Conservation (phyloP, 2,888 invertebrate genomes). For the Xanthorhoe designata region DNA sequence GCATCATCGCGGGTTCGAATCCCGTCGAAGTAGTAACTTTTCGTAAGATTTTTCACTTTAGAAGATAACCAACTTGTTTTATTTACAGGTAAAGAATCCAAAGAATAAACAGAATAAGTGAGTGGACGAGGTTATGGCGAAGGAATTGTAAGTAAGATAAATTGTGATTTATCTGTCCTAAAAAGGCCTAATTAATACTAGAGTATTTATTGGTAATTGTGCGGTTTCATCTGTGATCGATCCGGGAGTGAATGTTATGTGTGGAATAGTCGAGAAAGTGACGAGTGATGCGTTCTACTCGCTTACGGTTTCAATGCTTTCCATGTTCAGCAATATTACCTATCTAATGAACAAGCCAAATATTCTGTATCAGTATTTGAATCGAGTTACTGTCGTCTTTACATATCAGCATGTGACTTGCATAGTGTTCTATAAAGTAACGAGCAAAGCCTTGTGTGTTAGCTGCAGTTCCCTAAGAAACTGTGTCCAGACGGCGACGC, state of each 20-base stretch:
- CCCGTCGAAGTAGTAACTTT: too few relatives aligned
- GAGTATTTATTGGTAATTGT: constrained; percentile 78
- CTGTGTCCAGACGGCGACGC: constrained; percentile 1
- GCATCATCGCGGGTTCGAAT: too few relatives aligned
- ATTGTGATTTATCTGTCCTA: constrained; percentile 84
- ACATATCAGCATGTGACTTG: constrained; percentile 85
- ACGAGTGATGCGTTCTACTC: constrained; percentile 53
- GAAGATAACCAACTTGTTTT: background rate
- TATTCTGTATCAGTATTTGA: constrained; percentile 78
- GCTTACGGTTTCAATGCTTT: constrained; percentile 68
- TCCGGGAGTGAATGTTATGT: constrained; percentile 61
- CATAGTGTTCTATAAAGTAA: constrained; percentile 71
- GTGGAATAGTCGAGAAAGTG: constrained; percentile 50
- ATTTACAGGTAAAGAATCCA: constrained; percentile 69
- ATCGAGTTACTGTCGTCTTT: constrained; percentile 76
- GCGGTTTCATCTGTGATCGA: constrained; percentile 78
- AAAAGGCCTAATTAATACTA: constrained; percentile 85
- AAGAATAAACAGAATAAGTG: constrained; percentile 65
- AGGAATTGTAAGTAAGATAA: constrained; percentile 71
- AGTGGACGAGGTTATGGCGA: constrained; percentile 54
- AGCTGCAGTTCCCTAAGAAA: constrained; percentile 32
- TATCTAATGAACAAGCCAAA: constrained; percentile 59
- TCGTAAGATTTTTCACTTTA: too few relatives aligned
- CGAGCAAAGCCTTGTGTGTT: constrained; percentile 69
- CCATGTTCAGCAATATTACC: constrained; percentile 58